These are phyloP conservation scores for Cavia aperea DNA, from an alignment of 2,113 vertebrate genomes.

Conservation along the genomic window DNA sequence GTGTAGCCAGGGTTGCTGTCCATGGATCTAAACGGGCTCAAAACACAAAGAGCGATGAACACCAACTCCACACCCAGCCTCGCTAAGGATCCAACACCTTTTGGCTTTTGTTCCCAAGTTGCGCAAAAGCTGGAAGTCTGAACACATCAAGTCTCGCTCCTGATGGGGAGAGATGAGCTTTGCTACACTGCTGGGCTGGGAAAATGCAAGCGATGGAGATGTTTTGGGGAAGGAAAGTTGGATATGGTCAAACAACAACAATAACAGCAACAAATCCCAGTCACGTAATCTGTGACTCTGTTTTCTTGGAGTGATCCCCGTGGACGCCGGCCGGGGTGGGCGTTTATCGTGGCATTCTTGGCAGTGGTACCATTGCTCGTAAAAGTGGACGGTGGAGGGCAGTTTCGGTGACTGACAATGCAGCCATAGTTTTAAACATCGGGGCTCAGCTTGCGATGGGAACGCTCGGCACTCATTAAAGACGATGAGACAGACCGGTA, in stretches of 20 bases:
- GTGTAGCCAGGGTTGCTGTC: neutral
- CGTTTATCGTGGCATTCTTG: neutral
- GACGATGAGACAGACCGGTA: neutral
- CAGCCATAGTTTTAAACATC: neutral
- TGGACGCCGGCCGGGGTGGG: neutral
- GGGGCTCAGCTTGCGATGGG: neutral
- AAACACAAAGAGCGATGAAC: neutral
- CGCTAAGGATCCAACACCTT: neutral
- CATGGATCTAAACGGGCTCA: neutral
- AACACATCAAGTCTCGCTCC: neutral
- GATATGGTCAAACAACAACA: neutral
- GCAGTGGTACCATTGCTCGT: neutral
- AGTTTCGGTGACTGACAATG: neutral
- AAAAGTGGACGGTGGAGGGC: neutral
- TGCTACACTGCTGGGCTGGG: accelerated
- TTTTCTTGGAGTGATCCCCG: too few relatives aligned
- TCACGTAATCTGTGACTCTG: accelerated
- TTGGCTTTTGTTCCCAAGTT: neutral
- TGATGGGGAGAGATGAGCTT: neutral
- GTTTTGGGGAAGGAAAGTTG: neutral
- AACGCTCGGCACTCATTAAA: neutral
- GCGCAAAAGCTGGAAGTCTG: neutral
- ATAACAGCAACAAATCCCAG: neutral
- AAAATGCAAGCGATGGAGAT: too few relatives aligned
- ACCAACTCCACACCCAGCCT: neutral